phyloP scores from a whole-genome alignment of 1,140 invertebrate genomes.

The Antheraea mylitta region DNA sequence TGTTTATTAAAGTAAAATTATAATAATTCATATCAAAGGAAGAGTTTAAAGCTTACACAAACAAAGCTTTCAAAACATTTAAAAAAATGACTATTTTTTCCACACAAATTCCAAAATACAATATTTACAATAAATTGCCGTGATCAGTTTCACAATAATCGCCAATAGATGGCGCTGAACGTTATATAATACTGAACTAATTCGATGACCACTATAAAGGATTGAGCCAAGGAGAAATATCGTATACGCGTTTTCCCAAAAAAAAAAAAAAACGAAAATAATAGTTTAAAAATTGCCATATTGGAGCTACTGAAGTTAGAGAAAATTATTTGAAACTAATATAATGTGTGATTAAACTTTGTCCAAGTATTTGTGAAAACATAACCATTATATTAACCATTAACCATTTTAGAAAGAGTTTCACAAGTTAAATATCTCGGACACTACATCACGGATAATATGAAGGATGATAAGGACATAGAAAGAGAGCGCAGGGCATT shows the following conservation, averaged over 20 bases:
- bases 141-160: background rate
- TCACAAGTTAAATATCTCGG: too few relatives aligned
- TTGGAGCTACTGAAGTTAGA: too few relatives aligned
- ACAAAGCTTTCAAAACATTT: slow-evolving; percentile 19
- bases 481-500: too few relatives aligned
- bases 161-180: background rate
- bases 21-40: background rate
- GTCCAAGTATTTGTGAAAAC: too few relatives aligned
- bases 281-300: too few relatives aligned
- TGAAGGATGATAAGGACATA: too few relatives aligned
- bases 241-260: background rate
- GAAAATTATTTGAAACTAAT: too few relatives aligned
- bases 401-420: too few relatives aligned
- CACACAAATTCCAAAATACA: slow-evolving; percentile 32
- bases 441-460: too few relatives aligned
- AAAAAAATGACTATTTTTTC: slow-evolving; percentile 17
- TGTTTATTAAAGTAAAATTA: background rate
- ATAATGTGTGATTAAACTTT: too few relatives aligned
- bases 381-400: too few relatives aligned
- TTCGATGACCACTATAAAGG: background rate
- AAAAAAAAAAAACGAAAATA: too few relatives aligned
- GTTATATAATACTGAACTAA: background rate
- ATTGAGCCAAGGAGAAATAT: background rate
- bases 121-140: slow-evolving; percentile 21
- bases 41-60: slow-evolving; percentile 9